Evolutionary conservation across 2,113 vertebrate genomes (phyloP).

Genomic region (Helogale parvula): DNA sequence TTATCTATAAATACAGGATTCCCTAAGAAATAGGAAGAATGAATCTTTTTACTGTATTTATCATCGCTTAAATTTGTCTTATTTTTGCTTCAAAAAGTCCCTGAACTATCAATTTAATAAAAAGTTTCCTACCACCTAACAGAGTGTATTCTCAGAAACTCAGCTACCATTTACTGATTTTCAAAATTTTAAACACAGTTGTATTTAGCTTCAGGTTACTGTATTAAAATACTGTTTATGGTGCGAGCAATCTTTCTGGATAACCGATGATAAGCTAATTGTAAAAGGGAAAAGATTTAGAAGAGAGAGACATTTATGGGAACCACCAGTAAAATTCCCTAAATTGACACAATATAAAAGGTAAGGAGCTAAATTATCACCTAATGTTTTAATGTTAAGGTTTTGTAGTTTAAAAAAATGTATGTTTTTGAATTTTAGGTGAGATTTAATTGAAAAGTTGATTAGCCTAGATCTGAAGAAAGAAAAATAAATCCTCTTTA

Average conservation of each 20-base stretch:
- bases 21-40: neutral
- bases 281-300: neutral
- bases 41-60: neutral
- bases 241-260: neutral
- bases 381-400: neutral
- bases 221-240: constrained; percentile 6
- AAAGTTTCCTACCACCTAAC: neutral
- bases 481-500: neutral
- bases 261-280: neutral
- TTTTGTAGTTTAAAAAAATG: neutral
- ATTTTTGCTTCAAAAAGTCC: constrained; percentile 15
- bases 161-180: neutral
- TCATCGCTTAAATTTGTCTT: neutral
- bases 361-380: neutral
- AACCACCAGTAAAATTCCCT: neutral
- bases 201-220: neutral
- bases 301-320: neutral
- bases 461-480: neutral
- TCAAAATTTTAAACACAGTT: neutral
- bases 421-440: constrained; percentile 1
- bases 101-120: neutral
- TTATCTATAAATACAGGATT: neutral
- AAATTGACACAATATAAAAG: neutral
- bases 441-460: constrained; percentile 21
- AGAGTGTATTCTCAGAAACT: neutral